Base-by-base conservation (phyloP, 2,888 invertebrate species). In the Arge pagana region DNA sequence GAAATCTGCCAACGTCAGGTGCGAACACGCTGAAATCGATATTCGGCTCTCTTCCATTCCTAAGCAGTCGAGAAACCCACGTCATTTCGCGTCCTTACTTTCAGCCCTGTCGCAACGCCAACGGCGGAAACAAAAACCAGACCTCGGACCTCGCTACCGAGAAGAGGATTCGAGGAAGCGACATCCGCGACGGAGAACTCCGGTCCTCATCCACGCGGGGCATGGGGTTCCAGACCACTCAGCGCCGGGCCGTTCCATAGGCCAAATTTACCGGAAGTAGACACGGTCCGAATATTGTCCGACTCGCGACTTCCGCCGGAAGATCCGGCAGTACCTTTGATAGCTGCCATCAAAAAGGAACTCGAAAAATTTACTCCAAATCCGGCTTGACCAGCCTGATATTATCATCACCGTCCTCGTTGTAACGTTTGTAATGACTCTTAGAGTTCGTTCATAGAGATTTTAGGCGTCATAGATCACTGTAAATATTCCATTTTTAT, bases 341-440 rank as follows among this genome's bases (percentile, higher is more conserved):
- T 93, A 63, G 85, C 88, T 36, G 90, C 92, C 57, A 93, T 93
- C 68, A 91, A 90, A 74, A 85, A 84, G 55, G 93, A 93, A 62
- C 65, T 76, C 8, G 66, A 69, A 41, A 74, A 73, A 55, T 75
- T 74, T 49, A 53, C 58, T 19, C 56, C 61, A 16, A 45, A 4
- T 45, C 16, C 45, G 7, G 33, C 23, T 4, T 45, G 33, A 45
- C n/a, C 33, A 10, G 31, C 21, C 7, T 11, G 15, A 4, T 40
- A 10, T 37, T 37, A 26, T n/a, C 23, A 41, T 28, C 15, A 21
- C 28, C 8, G 4, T 41, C 18, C 11, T n/a, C 6, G 15, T 11
- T 3, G 15, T 11, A 3, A 33, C 7, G 7, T 13, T 3, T 11
- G 15, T 33, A 7, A 33, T 4, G 1, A n/a, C 33, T 4, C 33